Evolutionary conservation across 2,797 vertebrate species (phyloP).

Genomic region (Paramormyrops hopkinsi): DNA sequence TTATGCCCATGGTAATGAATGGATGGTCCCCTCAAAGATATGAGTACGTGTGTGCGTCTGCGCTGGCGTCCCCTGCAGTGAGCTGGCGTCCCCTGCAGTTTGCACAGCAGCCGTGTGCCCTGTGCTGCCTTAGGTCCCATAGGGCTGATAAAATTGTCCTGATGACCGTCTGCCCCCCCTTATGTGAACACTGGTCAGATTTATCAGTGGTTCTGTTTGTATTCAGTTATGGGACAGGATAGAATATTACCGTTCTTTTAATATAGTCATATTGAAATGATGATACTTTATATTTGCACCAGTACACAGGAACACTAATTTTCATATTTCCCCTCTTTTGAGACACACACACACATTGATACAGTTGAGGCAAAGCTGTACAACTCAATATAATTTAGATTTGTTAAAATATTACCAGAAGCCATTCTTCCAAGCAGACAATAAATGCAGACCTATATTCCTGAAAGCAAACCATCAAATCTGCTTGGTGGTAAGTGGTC

Average conservation of each 20-base stretch:
- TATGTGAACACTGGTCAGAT: neutral
- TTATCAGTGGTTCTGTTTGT: neutral
- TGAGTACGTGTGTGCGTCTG: neutral
- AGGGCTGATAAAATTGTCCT: no score
- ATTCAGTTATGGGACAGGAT: neutral
- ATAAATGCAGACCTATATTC: neutral
- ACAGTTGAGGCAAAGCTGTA: neutral
- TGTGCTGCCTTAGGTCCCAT: no score
- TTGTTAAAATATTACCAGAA: neutral
- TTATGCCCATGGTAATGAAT: neutral
- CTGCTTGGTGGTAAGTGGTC: neutral
- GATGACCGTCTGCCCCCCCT: no score
- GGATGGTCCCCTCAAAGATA: neutral
- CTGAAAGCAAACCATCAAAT: neutral
- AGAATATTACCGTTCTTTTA: neutral
- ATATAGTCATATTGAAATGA: neutral
- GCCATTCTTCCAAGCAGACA: neutral
- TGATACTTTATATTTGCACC: neutral
- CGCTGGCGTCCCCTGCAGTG: no score
- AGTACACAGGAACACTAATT: neutral
- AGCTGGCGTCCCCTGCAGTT: neutral
- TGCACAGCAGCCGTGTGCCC: neutral
- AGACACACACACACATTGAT: neutral
- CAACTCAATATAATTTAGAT: neutral
- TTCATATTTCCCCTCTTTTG: neutral